These are phyloP conservation scores for Caenorhabditis zanzibari DNA, from an alignment of 2,888 invertebrate species.

Conservation along the genomic window DNA sequence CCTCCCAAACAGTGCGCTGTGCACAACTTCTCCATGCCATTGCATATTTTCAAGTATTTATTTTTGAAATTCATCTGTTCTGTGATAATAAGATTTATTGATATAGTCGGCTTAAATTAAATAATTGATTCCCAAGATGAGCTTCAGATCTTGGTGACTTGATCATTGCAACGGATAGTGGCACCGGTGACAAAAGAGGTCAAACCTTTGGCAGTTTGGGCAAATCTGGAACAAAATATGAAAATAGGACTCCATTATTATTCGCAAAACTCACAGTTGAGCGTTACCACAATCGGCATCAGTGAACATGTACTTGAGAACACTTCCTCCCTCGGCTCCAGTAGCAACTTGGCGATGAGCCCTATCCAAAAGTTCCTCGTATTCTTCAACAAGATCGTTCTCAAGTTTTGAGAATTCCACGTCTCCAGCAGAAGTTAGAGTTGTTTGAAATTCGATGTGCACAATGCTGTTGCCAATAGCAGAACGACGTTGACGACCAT, in stretches of 20 bases:
- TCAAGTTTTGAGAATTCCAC: slow-evolving; percentile 39
- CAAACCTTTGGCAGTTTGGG: slow-evolving; percentile 18
- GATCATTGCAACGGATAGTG: slow-evolving; percentile 25
- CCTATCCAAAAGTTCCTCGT: slow-evolving; percentile 11
- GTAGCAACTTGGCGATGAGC: slow-evolving; percentile 37
- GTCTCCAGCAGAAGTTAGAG: slow-evolving; percentile 29
- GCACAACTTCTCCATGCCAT: slow-evolving; percentile 16
- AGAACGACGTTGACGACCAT: slow-evolving; percentile 7
- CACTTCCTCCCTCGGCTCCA: slow-evolving; percentile 34
- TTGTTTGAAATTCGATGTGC: slow-evolving; percentile 41
- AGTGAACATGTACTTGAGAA: slow-evolving; percentile 40
- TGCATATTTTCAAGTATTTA: slow-evolving; percentile 45
- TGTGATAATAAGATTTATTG: slow-evolving; percentile 43
- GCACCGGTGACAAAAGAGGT: slow-evolving; percentile 37
- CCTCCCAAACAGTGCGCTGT: background rate
- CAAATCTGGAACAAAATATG: slow-evolving; percentile 22
- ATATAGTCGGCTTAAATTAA: too few relatives aligned
- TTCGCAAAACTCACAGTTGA: slow-evolving; percentile 28
- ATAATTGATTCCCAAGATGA: slow-evolving; percentile 6
- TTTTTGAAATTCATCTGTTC: slow-evolving; percentile 7
- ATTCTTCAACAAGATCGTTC: background rate
- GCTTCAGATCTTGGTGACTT: slow-evolving; percentile 14
- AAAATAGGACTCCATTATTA: background rate
- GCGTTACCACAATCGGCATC: slow-evolving; percentile 38
- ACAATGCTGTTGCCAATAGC: slow-evolving; percentile 1